These are phyloP conservation scores for Aethes cnicana DNA, from an alignment of 2,888 invertebrate genomes.

Conservation along the genomic window DNA sequence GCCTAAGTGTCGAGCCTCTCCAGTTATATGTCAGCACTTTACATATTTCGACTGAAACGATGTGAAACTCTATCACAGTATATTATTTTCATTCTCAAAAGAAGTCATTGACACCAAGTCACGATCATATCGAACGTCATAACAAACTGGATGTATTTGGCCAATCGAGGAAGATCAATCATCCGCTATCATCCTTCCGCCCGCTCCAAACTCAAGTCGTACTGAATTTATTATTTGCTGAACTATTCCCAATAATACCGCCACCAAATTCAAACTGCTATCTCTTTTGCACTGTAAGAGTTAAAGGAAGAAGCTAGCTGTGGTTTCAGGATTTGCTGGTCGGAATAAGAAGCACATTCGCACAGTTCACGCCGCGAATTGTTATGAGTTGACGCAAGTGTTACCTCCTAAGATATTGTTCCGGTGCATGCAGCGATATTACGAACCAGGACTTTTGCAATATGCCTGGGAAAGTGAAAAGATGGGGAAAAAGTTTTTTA, in stretches of 20 bases:
- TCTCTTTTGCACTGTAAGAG: background rate
- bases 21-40: too few species aligned
- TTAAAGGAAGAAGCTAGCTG: background rate
- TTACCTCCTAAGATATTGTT: slow-evolving; percentile 21
- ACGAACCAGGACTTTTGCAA: slow-evolving; percentile 2
- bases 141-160: slow-evolving; percentile 15
- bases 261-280: background rate
- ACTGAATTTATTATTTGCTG: slow-evolving; percentile 28
- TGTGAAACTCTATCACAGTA: background rate
- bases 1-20: too few species aligned
- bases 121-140: slow-evolving; percentile 11
- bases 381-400: slow-evolving; percentile 22
- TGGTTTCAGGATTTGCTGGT: background rate
- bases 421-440: slow-evolving; percentile 18
- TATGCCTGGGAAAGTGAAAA: background rate
- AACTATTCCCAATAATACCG: slow-evolving; percentile 1
- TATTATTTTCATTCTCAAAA: background rate
- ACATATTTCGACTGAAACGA: too few species aligned
- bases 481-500: background rate
- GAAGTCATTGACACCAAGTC: slow-evolving; percentile 12
- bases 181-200: slow-evolving; percentile 26
- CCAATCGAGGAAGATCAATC: slow-evolving; percentile 24
- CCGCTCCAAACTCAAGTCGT: slow-evolving; percentile 7
- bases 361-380: slow-evolving; percentile 3
- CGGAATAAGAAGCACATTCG: background rate